Conservation (phyloP, 2,797 vertebrate species). For the Gallinago nigripennis region DNA sequence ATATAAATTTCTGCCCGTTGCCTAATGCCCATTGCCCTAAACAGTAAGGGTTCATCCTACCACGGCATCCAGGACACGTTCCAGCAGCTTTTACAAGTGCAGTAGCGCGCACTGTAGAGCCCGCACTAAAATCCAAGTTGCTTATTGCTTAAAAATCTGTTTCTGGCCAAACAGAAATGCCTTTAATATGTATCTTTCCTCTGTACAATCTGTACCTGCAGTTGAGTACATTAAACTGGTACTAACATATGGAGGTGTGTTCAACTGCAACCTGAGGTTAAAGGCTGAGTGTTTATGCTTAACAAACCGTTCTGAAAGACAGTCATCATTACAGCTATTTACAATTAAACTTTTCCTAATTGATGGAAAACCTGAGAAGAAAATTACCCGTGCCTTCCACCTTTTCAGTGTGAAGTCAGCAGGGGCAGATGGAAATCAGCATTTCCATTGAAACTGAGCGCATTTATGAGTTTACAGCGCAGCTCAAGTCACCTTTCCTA, state of each 20-base stretch:
- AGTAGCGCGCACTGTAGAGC: not conserved
- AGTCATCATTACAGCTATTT: not conserved
- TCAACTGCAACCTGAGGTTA: not conserved
- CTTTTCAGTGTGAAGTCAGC: slow-evolving; percentile 18
- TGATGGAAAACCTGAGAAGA: slow-evolving; percentile 8
- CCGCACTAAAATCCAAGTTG: not conserved
- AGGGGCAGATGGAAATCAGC: not conserved
- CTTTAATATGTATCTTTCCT: not conserved
- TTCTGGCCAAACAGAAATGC: not conserved
- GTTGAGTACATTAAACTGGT: not conserved
- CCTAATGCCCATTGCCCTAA: not conserved
- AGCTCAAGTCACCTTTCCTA: slow-evolving; percentile 11
- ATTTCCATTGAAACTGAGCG: not conserved
- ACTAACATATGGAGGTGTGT: not conserved
- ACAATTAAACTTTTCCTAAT: slow-evolving; percentile 16
- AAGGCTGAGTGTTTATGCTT: slow-evolving; percentile 6
- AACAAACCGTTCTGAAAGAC: not conserved
- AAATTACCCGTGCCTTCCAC: not conserved
- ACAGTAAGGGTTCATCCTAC: not conserved
- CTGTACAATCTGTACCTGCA: not conserved
- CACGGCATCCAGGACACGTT: not conserved
- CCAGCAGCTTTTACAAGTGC: not conserved
- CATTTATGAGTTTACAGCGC: slow-evolving; percentile 15
- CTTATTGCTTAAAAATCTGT: not conserved
- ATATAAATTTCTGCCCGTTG: not conserved